These are phyloP conservation scores for Plagodis pulveraria DNA, from an alignment of 2,888 invertebrate species.

Conservation along the genomic window DNA sequence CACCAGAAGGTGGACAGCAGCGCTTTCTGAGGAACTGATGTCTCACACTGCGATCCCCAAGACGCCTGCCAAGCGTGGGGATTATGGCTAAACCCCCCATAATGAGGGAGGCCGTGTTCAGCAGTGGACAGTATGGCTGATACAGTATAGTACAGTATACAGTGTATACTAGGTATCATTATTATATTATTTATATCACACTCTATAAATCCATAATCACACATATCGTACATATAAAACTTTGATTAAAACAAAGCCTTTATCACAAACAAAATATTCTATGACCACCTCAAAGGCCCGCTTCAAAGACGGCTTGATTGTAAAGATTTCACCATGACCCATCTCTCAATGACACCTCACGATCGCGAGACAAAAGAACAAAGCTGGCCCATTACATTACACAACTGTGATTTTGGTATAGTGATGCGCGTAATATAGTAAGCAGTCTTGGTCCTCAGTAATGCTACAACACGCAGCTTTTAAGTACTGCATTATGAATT, in stretches of 20 bases:
- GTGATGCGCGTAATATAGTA: constrained; percentile 30
- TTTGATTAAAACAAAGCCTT: constrained; percentile 22
- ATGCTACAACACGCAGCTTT: background rate
- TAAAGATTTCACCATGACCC: constrained; percentile 72
- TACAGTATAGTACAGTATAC: too few relatives aligned
- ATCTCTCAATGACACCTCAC: constrained; percentile 76
- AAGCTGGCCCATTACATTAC: constrained; percentile 72
- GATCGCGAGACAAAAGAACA: constrained; percentile 76
- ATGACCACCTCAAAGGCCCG: constrained; percentile 25
- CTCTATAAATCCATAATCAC: too few relatives aligned
- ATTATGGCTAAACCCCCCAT: too few relatives aligned
- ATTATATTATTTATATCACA: too few relatives aligned
- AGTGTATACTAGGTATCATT: too few relatives aligned
- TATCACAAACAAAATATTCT: constrained; percentile 17
- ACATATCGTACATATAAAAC: background rate
- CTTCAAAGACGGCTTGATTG: constrained; percentile 44
- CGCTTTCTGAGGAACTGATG: too few relatives aligned
- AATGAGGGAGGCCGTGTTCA: too few relatives aligned
- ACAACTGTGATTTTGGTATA: constrained; percentile 50
- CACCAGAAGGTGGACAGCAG: too few relatives aligned
- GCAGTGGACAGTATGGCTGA: too few relatives aligned
- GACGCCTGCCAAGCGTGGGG: too few relatives aligned
- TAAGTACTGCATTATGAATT: too few relatives aligned
- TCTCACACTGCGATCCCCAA: too few relatives aligned
- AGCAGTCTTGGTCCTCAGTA: constrained; percentile 24